phyloP scores from a whole-genome alignment of 2,888 invertebrate species.

The Sesia apiformis region DNA sequence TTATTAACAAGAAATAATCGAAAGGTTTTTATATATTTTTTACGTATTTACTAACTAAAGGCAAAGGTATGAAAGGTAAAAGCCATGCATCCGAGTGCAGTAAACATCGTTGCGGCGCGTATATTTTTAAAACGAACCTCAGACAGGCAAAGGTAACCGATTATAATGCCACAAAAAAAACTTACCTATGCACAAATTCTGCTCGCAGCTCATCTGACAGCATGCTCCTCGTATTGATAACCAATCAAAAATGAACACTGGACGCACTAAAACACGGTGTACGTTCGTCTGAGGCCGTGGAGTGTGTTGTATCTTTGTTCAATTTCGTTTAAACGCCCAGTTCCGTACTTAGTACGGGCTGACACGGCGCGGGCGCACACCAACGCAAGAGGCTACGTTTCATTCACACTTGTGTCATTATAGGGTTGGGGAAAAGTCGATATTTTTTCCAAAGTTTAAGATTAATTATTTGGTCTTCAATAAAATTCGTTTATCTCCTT shows the following conservation, averaged over 20 bases:
- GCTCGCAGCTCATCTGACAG: constrained; percentile 19
- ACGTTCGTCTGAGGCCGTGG: constrained; percentile 2
- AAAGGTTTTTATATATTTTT: no score
- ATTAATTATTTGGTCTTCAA: no score
- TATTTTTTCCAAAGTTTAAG: constrained; percentile 3
- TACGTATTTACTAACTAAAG: no score
- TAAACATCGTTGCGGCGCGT: not conserved
- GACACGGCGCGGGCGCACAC: constrained; percentile 54
- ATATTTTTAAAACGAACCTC: constrained; percentile 1
- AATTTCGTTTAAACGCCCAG: constrained; percentile 16
- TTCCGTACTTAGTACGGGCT: constrained; percentile 66
- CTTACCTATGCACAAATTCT: constrained; percentile 26
- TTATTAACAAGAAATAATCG: no score
- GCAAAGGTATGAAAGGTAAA: no score
- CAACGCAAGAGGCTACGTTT: constrained; percentile 40
- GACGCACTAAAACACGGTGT: not conserved
- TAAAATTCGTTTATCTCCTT: no score
- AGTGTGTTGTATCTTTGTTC: constrained; percentile 27
- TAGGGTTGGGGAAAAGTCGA: constrained; percentile 35
- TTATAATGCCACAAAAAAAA: constrained; percentile 8
- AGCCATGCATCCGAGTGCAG: no score
- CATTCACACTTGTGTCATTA: constrained; percentile 47
- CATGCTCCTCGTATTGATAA: constrained; percentile 7
- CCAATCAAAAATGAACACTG: not conserved
- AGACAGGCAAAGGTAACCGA: not conserved